phyloP scores from a whole-genome alignment of 2,797 vertebrate species.

The Scomberomorus guttatus region DNA sequence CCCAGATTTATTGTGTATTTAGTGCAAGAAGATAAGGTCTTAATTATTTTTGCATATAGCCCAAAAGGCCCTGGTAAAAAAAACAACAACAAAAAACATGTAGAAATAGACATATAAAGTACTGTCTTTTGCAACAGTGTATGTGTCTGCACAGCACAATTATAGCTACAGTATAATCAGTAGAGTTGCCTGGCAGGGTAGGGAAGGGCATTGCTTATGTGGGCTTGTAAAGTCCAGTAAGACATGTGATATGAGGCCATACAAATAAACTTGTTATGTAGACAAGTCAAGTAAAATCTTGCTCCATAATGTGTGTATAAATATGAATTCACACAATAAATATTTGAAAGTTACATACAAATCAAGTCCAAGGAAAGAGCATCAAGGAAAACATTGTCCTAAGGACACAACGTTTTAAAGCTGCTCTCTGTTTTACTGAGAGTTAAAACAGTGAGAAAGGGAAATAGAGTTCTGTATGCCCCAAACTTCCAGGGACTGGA shows the following conservation, averaged over 20 bases:
- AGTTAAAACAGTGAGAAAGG: constrained; percentile 49
- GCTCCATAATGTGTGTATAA: constrained; percentile 13
- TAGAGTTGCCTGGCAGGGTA: background rate
- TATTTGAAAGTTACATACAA: constrained; percentile 18
- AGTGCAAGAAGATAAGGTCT: background rate
- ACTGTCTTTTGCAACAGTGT: background rate
- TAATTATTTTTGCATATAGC: background rate
- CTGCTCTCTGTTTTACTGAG: constrained; percentile 18
- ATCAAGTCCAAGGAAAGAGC: constrained; percentile 11
- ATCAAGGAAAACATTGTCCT: background rate
- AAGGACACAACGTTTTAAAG: background rate
- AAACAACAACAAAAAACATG: too few relatives aligned
- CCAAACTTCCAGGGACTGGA: constrained; percentile 91
- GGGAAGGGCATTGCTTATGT: background rate
- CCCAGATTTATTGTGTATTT: background rate
- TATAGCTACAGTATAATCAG: background rate
- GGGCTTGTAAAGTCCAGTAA: constrained; percentile 6
- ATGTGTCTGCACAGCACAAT: background rate
- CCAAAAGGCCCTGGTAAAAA: background rate
- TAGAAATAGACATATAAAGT: background rate
- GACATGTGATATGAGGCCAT: background rate
- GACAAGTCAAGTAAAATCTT: constrained; percentile 6
- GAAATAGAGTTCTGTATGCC: constrained; percentile 85
- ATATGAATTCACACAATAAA: constrained; percentile 38
- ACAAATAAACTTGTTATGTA: background rate